Evolutionary conservation across 2,888 invertebrate genomes (phyloP).

Genomic region (Hirtodrosophila duncani): DNA sequence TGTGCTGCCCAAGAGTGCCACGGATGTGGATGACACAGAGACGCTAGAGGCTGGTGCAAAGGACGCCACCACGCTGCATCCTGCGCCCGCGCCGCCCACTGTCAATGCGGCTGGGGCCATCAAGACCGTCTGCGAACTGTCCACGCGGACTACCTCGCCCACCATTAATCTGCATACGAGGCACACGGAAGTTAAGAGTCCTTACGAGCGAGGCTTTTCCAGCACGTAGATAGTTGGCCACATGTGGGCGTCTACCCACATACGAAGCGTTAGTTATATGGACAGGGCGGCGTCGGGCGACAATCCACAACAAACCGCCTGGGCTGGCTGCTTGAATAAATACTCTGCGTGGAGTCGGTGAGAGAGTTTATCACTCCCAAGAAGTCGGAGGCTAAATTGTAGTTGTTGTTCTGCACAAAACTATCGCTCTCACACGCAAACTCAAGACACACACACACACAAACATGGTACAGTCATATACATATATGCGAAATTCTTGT

Average conservation of each 20-base stretch:
- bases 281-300: too few species aligned
- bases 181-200: conserved; percentile 78
- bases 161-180: conserved; percentile 82
- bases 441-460: conserved; percentile 24
- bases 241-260: conserved; percentile 31
- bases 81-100: conserved; percentile 43
- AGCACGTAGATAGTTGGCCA: conserved; percentile 65
- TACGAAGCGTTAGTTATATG: conserved; percentile 60
- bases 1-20: conserved; percentile 69
- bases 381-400: conserved; percentile 71
- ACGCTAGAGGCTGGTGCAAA: conserved; percentile 27
- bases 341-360: conserved; percentile 70
- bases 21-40: conserved; percentile 27
- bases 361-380: conserved; percentile 71
- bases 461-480: conserved; percentile 37
- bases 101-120: conserved; percentile 74
- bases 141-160: conserved; percentile 80
- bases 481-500: conserved; percentile 64
- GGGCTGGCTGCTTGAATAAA: conserved; percentile 51
- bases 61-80: conserved; percentile 40
- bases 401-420: conserved; percentile 73
- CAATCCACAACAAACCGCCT: conserved; percentile 13
- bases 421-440: conserved; percentile 58
- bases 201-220: conserved; percentile 76
- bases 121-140: conserved; percentile 80